Conservation (phyloP, 2,797 vertebrate species). For the Notolepis coatsorum region DNA sequence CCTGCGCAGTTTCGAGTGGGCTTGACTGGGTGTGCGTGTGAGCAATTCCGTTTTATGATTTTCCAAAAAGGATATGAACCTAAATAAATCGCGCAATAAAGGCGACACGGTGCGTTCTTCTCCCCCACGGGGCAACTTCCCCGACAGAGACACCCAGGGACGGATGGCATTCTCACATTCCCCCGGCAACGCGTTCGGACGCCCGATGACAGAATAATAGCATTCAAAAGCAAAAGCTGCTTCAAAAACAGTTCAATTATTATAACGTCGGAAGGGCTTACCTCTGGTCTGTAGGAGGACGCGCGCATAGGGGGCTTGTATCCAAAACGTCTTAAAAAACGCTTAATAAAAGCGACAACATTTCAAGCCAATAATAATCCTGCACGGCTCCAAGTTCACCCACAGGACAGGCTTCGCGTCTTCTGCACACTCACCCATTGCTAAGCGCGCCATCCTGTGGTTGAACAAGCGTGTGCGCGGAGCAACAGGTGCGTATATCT, state of each 20-base stretch:
- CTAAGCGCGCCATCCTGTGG: slow-evolving; percentile 71
- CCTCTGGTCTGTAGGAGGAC: slow-evolving; percentile 45
- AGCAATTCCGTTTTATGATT: no score
- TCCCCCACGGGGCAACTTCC: slow-evolving; percentile 54
- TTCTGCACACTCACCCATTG: slow-evolving; percentile 1
- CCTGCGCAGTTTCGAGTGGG: slow-evolving; percentile 15
- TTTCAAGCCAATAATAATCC: slow-evolving; percentile 26
- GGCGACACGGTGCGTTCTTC: slow-evolving; percentile 20
- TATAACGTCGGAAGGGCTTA: slow-evolving; percentile 44
- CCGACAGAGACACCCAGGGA: slow-evolving; percentile 57
- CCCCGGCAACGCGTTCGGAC: slow-evolving; percentile 20
- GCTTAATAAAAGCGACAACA: slow-evolving; percentile 32
- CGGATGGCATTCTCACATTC: slow-evolving; percentile 27
- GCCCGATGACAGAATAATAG: slow-evolving; percentile 17
- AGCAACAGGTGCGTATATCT: slow-evolving; percentile 80
- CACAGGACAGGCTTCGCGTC: slow-evolving; percentile 20
- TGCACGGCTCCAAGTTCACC: slow-evolving; percentile 55
- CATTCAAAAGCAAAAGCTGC: slow-evolving; percentile 2
- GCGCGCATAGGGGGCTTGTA: slow-evolving; percentile 11
- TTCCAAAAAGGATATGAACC: no score
- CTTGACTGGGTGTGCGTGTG: not conserved
- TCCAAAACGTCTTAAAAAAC: not conserved
- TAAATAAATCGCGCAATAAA: no score
- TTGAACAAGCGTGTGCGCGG: not conserved
- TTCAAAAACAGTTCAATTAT: not conserved